Conservation (phyloP, 2,113 vertebrate genomes). For the Cavia porcellus region DNA sequence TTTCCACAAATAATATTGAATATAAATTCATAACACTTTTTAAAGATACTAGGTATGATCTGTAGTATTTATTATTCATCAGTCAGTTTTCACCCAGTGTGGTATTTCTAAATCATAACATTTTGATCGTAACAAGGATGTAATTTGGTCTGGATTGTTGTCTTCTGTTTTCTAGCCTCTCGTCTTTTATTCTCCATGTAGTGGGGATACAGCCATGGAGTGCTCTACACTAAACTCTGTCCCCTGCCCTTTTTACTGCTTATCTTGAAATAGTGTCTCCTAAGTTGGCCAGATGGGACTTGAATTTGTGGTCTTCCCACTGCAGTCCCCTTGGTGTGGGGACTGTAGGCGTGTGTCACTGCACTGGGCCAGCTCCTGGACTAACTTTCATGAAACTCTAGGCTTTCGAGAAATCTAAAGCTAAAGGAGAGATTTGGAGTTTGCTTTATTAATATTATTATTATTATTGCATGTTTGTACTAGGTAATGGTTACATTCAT, state of each 20-base stretch:
- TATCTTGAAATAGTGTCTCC: background rate
- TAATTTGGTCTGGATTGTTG: background rate
- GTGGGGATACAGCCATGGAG: background rate
- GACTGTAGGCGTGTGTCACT: background rate
- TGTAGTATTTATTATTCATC: background rate
- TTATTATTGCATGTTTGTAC: background rate
- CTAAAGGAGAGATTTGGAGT: background rate
- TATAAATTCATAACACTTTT: background rate
- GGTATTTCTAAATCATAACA: background rate
- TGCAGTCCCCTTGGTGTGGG: background rate
- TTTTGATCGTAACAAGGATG: background rate
- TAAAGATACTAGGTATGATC: background rate
- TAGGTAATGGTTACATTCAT: background rate
- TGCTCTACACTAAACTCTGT: background rate
- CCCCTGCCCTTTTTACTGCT: background rate
- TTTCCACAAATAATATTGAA: background rate
- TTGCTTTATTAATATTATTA: background rate
- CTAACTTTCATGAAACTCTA: background rate
- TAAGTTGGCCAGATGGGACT: background rate
- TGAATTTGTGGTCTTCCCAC: background rate
- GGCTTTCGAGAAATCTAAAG: slow-evolving; percentile 23
- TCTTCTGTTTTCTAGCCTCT: slow-evolving; percentile 33
- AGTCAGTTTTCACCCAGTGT: background rate
- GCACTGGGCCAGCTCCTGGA: background rate
- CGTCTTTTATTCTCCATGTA: background rate